Evolutionary conservation across 2,888 invertebrate species (phyloP).

Genomic region (Chirona hameri): DNA sequence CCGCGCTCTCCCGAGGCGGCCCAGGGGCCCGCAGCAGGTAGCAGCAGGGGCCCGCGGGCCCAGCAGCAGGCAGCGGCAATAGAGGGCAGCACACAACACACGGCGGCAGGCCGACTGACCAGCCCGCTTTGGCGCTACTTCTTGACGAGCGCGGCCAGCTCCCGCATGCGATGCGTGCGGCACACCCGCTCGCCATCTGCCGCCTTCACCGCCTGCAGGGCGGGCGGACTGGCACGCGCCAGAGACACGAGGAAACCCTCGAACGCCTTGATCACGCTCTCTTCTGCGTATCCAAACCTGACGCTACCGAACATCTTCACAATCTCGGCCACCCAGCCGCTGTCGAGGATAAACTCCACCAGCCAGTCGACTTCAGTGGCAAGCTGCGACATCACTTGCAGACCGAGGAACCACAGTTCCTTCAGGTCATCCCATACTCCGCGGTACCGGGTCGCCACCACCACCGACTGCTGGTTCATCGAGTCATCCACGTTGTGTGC

Average conservation of each 20-base stretch:
- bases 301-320: slow-evolving; percentile 76
- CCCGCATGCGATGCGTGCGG: slow-evolving; percentile 8
- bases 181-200: slow-evolving; percentile 1
- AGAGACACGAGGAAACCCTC: slow-evolving; percentile 14
- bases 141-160: slow-evolving; percentile 9
- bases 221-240: background rate
- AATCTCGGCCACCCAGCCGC: slow-evolving; percentile 90
- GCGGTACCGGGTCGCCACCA: slow-evolving; percentile 80
- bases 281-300: slow-evolving; percentile 59
- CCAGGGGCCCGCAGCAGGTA: too few species aligned
- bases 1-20: background rate
- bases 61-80: background rate
- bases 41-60: too few species aligned
- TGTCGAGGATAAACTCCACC: slow-evolving; percentile 83
- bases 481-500: slow-evolving; percentile 73
- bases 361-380: slow-evolving; percentile 73
- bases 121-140: background rate
- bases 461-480: slow-evolving; percentile 62
- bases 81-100: background rate
- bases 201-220: background rate
- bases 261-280: slow-evolving; percentile 13
- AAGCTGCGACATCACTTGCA: slow-evolving; percentile 85
- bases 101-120: background rate
- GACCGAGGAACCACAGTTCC: slow-evolving; percentile 88
- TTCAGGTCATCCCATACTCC: slow-evolving; percentile 84